Evolutionary conservation across 1,140 invertebrate genomes (phyloP).

Genomic region (Zaprionus capensis): DNA sequence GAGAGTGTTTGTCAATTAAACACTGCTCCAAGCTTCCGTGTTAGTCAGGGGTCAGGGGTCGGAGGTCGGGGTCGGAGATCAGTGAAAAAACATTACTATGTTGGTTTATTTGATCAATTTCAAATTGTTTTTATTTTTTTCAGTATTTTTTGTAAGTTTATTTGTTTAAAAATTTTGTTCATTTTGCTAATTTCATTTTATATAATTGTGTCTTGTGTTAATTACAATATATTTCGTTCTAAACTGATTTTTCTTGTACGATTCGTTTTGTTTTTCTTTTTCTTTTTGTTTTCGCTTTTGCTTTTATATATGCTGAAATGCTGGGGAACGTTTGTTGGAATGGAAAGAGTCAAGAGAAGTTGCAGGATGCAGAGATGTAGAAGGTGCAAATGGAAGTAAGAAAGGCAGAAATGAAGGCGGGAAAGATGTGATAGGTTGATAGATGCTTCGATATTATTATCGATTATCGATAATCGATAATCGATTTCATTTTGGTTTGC

Average conservation of each 20-base stretch:
- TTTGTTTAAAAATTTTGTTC: slow-evolving; percentile 83
- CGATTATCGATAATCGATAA: slow-evolving; percentile 2
- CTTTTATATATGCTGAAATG: slow-evolving; percentile 52
- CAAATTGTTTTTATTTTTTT: slow-evolving; percentile 62
- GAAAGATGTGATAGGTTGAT: slow-evolving; percentile 39
- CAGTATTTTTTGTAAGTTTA: slow-evolving; percentile 70
- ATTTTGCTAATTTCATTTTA: slow-evolving; percentile 80
- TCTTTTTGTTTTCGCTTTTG: slow-evolving; percentile 40
- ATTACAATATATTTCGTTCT: slow-evolving; percentile 80
- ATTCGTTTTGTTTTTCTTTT: slow-evolving; percentile 26
- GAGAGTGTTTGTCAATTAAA: slow-evolving; percentile 41
- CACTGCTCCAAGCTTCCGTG: slow-evolving; percentile 49
- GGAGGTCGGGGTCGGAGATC: background rate
- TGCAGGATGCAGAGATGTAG: slow-evolving; percentile 39
- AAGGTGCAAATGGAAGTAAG: slow-evolving; percentile 57
- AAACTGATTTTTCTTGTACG: slow-evolving; percentile 73
- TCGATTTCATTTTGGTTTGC: slow-evolving; percentile 22
- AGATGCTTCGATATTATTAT: slow-evolving; percentile 28
- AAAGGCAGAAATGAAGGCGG: slow-evolving; percentile 15
- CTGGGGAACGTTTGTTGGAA: slow-evolving; percentile 36
- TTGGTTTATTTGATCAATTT: slow-evolving; percentile 74
- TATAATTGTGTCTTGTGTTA: slow-evolving; percentile 76
- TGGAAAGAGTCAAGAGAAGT: slow-evolving; percentile 39
- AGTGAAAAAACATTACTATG: slow-evolving; percentile 25
- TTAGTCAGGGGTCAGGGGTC: slow-evolving; percentile 1